phyloP scores from a whole-genome alignment of 2,797 vertebrate genomes.

The Gorsachius magnificus region DNA sequence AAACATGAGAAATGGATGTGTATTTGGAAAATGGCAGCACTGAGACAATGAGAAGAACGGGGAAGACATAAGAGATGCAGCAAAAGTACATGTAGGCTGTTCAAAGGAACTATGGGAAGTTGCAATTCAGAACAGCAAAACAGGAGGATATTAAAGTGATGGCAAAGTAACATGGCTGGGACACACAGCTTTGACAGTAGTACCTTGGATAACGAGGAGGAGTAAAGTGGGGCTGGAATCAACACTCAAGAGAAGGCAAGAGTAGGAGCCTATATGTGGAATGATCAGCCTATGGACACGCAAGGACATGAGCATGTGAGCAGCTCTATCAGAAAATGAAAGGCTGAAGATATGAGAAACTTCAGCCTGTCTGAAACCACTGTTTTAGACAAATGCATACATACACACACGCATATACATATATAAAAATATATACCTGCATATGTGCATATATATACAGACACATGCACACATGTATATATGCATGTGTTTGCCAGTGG shows the following conservation, averaged over 20 bases:
- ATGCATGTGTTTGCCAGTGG: background rate
- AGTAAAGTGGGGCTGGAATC: background rate
- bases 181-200: background rate
- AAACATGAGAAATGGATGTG: background rate
- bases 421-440: background rate
- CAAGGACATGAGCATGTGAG: background rate
- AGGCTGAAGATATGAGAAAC: background rate
- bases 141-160: background rate
- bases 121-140: background rate
- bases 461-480: fast-evolving
- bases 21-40: background rate
- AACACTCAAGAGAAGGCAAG: background rate
- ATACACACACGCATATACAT: background rate
- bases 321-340: background rate
- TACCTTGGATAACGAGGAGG: background rate
- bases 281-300: background rate
- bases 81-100: background rate
- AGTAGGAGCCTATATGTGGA: background rate
- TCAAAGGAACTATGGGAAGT: background rate
- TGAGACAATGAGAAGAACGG: background rate
- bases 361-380: background rate
- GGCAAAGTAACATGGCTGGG: background rate
- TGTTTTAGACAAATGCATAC: background rate
- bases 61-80: background rate
- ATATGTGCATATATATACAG: fast-evolving